A percentile compares a stretch with the other conserved stretches of the same genome.
These are phyloP conservation scores for Aphidius colemani DNA, from an alignment of 2,888 invertebrate species.

Conservation along the genomic window DNA sequence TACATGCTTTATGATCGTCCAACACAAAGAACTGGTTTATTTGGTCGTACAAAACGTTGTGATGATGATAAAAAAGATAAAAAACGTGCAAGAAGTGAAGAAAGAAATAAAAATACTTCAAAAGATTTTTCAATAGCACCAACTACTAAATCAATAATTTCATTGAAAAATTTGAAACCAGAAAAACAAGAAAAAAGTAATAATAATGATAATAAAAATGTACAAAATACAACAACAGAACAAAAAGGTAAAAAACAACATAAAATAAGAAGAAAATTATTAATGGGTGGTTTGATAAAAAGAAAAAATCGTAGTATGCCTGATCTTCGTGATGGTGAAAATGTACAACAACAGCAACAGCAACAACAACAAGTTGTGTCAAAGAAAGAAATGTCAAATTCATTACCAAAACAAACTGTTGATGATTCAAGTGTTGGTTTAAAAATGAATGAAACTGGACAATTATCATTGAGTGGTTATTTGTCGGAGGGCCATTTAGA, in stretches of 20 bases:
- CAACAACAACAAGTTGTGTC: constrained; percentile 39
- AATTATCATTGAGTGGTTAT: constrained; percentile 73
- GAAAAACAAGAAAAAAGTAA: constrained; percentile 55
- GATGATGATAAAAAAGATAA: constrained; percentile 72
- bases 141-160: constrained; percentile 52
- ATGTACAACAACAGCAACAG: constrained; percentile 58
- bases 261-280: constrained; percentile 81
- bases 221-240: constrained; percentile 57
- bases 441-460: constrained; percentile 67
- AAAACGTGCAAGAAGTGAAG: constrained; percentile 83
- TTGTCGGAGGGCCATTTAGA: constrained; percentile 87
- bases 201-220: constrained; percentile 64
- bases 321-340: constrained; percentile 81
- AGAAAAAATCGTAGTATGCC: constrained; percentile 92
- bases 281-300: constrained; percentile 88
- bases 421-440: constrained; percentile 78
- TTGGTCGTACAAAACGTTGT: constrained; percentile 71
- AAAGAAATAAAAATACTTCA: constrained; percentile 74
- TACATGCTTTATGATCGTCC: constrained; percentile 70
- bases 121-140: constrained; percentile 75
- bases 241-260: constrained; percentile 86
- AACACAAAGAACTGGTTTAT: constrained; percentile 72
- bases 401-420: constrained; percentile 61
- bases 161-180: constrained; percentile 57
- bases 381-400: constrained; percentile 41